Base-by-base conservation (phyloP, 2,113 vertebrate species). In the Albula glossodonta region DNA sequence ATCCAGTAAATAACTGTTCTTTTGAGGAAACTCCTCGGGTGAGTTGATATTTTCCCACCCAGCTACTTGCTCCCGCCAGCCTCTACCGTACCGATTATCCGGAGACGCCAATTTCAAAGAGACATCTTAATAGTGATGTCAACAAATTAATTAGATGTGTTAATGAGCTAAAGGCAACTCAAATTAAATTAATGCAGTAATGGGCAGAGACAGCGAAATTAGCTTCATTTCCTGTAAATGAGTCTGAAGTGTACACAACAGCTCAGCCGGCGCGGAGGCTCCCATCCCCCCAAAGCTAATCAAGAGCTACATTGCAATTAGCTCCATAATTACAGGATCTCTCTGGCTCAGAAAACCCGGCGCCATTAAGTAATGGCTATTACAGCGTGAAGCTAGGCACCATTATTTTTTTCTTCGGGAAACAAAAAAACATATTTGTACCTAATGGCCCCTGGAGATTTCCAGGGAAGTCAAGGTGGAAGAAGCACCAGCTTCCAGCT, bases 161-260 rank as follows among this genome's bases (percentile, higher is more conserved):
- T 99, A 99, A 99, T 99, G 98, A 99, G 98, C 98, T 99, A 99
- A 99, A 99, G 99, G 98, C 97, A 99, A 97, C 97, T 97, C 97
- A 99, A 99, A 99, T 99, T 99, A 99, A 99, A 99, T 99, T 99
- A 99, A 99, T 99, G 97, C 97, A 96, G 97, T 98, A 97, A 97
- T 98, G 98, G 98, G 98, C 96, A 95, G 97, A 98, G 98, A 98
- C 97, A 99, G 97, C 96, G 96, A 98, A 99, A 99, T 99, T 99
- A 99, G 98, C 98, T 99, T 97, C 98, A 98, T 98, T 99, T 99
- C 98, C 98, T 98, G 97, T 99, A 98, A 99, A 99, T 99, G 98
- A 98, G 97, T 99, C 97, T 99, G 98, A 99, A 99, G 98, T 99
- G 98, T 97, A 98, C 97, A 97, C 97, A 99, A 98, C 98, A 97